These are phyloP conservation scores for Xyliphius kryptos DNA, from an alignment of 2,113 vertebrate genomes.

Conservation along the genomic window DNA sequence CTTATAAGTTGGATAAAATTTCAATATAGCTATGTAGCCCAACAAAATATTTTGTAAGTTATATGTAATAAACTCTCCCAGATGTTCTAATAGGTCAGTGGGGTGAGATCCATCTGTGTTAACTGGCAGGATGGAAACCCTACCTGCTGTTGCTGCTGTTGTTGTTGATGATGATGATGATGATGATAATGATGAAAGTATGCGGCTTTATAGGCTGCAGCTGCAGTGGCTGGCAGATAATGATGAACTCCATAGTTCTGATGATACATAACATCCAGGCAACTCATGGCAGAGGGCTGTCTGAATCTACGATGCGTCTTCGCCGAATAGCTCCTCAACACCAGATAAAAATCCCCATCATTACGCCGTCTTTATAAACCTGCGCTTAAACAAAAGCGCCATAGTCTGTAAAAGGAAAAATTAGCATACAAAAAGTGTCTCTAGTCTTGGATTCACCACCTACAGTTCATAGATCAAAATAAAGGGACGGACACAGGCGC, in stretches of 20 bases:
- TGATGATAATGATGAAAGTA: slow-evolving; percentile 62
- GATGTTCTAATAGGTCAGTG: too few relatives aligned
- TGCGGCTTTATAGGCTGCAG: slow-evolving; percentile 69
- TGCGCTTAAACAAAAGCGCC: slow-evolving; percentile 61
- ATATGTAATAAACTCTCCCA: too few relatives aligned
- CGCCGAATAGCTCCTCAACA: slow-evolving; percentile 44
- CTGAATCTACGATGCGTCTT: slow-evolving; percentile 36
- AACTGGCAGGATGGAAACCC: slow-evolving; percentile 38
- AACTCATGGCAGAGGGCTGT: slow-evolving; percentile 77
- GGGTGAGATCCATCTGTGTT: too few relatives aligned
- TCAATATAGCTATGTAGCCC: too few relatives aligned
- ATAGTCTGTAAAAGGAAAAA: slow-evolving; percentile 47
- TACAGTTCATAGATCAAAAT: slow-evolving; percentile 49
- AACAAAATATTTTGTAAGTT: too few relatives aligned
- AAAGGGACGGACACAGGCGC: slow-evolving; percentile 10
- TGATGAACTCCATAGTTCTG: slow-evolving; percentile 82
- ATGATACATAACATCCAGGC: slow-evolving; percentile 88
- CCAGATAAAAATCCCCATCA: slow-evolving; percentile 44
- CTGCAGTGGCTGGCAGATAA: slow-evolving; percentile 67
- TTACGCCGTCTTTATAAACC: slow-evolving; percentile 64
- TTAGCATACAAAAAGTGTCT: slow-evolving; percentile 66
- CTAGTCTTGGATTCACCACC: slow-evolving; percentile 53
- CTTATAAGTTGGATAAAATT: too few relatives aligned
- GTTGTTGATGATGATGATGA: slow-evolving; percentile 59
- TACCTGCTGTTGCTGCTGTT: slow-evolving; percentile 72